phyloP scores from a whole-genome alignment of 2,888 invertebrate genomes.

The Euzophera pinguis region DNA sequence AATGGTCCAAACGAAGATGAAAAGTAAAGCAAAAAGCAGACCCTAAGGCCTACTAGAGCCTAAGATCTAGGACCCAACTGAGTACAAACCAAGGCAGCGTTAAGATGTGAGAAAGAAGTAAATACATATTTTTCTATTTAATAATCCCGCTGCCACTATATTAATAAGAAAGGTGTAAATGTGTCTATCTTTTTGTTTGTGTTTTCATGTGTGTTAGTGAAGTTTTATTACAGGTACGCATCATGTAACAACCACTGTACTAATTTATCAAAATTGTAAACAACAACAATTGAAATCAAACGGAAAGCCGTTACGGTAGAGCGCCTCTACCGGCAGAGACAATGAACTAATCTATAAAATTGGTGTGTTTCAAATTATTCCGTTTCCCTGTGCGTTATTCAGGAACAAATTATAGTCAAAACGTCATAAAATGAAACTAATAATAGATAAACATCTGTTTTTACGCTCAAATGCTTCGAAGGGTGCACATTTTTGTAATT shows the following conservation, averaged over 20 bases:
- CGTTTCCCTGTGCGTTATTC: background rate
- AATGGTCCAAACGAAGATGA: too few species aligned
- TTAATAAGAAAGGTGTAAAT: too few species aligned
- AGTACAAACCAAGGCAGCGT: too few species aligned
- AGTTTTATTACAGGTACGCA: background rate
- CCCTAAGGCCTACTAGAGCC: too few species aligned
- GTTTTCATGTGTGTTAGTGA: too few species aligned
- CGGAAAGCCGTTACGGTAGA: background rate
- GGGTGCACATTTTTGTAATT: too few species aligned
- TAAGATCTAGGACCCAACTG: too few species aligned
- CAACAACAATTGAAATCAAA: background rate
- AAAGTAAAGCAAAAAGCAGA: too few species aligned
- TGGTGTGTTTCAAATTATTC: background rate
- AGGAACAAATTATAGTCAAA: background rate
- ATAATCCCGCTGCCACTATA: too few species aligned
- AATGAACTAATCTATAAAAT: background rate
- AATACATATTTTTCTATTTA: too few species aligned
- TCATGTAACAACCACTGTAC: constrained; percentile 5
- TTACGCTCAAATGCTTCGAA: background rate
- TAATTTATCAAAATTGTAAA: background rate
- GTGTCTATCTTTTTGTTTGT: too few species aligned
- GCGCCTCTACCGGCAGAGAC: constrained; percentile 3
- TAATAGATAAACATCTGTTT: background rate
- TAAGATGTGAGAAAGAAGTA: too few species aligned
- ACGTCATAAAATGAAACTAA: background rate